A percentile compares a stretch with the other conserved stretches of the same genome.
These are phyloP conservation scores for Panthera uncia DNA, from an alignment of 2,113 vertebrate genomes.

Conservation along the genomic window DNA sequence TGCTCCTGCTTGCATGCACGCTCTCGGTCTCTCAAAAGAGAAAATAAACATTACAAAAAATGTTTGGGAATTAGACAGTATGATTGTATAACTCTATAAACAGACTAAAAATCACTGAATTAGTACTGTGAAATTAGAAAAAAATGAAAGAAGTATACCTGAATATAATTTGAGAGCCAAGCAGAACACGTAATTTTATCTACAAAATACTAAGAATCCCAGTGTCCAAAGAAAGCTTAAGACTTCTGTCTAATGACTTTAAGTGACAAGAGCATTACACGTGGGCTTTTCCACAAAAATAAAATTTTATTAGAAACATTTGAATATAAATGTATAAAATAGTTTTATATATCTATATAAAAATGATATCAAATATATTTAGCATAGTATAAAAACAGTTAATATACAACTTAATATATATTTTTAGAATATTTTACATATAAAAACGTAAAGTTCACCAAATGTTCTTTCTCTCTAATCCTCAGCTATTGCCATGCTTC, in stretches of 20 bases:
- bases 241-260: not conserved
- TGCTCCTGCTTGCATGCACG: no score
- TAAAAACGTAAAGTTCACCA: not conserved
- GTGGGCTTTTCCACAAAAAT: not conserved
- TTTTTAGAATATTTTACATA: not conserved
- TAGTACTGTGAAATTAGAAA: not conserved
- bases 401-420: not conserved
- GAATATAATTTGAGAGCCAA: slow-evolving; percentile 4
- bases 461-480: not conserved
- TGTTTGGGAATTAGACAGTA: not conserved
- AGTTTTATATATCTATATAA: not conserved
- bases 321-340: not conserved
- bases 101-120: not conserved
- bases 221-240: not conserved
- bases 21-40: no score
- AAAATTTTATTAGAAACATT: not conserved
- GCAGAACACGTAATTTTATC: not conserved
- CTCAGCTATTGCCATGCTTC: not conserved
- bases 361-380: not conserved
- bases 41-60: not conserved
- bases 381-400: not conserved
- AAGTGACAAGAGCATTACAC: not conserved
- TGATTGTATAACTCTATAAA: not conserved
- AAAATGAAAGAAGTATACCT: not conserved
- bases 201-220: not conserved